Evolutionary conservation across 2,888 invertebrate species (phyloP), one percentile per base, ranked within the genome.

Genomic region (Brenthis ino): DNA sequence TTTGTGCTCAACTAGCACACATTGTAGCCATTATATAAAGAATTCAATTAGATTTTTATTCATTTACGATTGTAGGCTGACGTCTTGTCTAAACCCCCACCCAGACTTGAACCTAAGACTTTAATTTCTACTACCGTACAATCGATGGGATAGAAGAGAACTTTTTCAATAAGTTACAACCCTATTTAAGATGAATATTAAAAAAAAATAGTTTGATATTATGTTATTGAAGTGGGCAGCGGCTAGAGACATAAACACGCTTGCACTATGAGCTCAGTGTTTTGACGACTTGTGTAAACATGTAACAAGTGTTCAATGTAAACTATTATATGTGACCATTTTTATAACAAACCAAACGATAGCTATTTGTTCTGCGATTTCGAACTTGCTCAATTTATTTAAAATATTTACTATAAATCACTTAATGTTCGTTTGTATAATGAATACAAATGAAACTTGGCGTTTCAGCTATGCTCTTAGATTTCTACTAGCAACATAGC

Each of bases 181-280:
- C 67, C 48, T 67, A 37, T 16, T 14, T 68, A 69, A 71, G 63
- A 70, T 58, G 65, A 61, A 57, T 68, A 63, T 66, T 65, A 68
- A 65, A 69, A 61, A 61, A 16, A 70, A 73, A 72, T 69, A 73
- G 72, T 80, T 77, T 79, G 73, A 16, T 75, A 70, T 60, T 67
- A 73, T 75, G 71, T 77, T 77, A 77, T 77, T 77, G 68, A 71
- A 78, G 68, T 74, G 67, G 68, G 71, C 67, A 65, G 66, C 37
- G 53, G 47, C 50, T 56, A 70, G 74, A 73, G 72, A 74, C 69
- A 79, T 80, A 84, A 86, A 85, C 84, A 87, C 85, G 84, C 85
- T 85, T 83, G 84, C 80, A 80, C 14, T 76, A 83, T 89, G 89
- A 89, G 86, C 85, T 90, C 89, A 90, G 80, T 88, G 89, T 89